A percentile compares a stretch with the other conserved stretches of the same genome.
phyloP scores from a whole-genome alignment of 1,140 invertebrate species.

The Wasmannia auropunctata region DNA sequence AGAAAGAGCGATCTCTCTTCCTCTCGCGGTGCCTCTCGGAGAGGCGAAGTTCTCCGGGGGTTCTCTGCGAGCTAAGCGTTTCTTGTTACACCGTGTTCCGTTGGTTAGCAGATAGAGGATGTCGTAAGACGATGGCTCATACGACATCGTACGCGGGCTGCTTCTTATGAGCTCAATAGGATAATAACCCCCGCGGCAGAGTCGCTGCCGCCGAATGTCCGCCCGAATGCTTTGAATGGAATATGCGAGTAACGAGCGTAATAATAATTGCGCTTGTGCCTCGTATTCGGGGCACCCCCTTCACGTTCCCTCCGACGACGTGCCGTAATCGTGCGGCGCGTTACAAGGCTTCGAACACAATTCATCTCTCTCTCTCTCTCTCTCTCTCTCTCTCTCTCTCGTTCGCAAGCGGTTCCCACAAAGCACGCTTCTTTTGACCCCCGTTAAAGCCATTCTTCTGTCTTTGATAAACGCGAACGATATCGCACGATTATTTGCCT shows the following conservation, averaged over 20 bases:
- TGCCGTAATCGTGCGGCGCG: slow-evolving; percentile 14
- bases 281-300: slow-evolving; percentile 14
- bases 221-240: slow-evolving; percentile 75
- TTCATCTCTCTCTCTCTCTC: not conserved
- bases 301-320: not conserved
- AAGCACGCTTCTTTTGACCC: slow-evolving; percentile 38
- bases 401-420: slow-evolving; percentile 5
- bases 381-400: too few species aligned
- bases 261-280: slow-evolving; percentile 79
- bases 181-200: slow-evolving; percentile 79
- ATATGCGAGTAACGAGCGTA: slow-evolving; percentile 74
- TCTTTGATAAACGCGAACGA: not conserved
- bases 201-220: slow-evolving; percentile 33
- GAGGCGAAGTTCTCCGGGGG: slow-evolving; percentile 24
- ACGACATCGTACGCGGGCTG: slow-evolving; percentile 72
- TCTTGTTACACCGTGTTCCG: slow-evolving; percentile 62
- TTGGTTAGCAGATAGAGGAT: slow-evolving; percentile 63
- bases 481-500: slow-evolving; percentile 15
- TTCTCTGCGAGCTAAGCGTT: slow-evolving; percentile 42
- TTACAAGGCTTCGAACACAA: not conserved
- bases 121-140: slow-evolving; percentile 75
- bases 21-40: not conserved
- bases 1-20: not conserved
- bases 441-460: slow-evolving; percentile 32
- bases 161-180: slow-evolving; percentile 83